These are phyloP conservation scores for Drosophila grimshawi DNA, from an alignment of 1,140 invertebrate species.

Conservation along the genomic window DNA sequence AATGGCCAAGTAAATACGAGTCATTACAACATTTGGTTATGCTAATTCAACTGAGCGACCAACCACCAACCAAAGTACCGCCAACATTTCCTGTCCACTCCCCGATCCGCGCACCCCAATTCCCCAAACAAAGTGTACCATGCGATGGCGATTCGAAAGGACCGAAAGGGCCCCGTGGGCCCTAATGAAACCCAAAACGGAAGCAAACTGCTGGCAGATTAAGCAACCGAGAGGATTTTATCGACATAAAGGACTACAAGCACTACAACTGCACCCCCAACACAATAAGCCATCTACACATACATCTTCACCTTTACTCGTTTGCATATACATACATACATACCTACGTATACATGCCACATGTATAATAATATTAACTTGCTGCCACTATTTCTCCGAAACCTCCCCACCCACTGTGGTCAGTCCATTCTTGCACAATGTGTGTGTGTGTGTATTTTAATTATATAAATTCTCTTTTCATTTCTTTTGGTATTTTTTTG, in stretches of 20 bases:
- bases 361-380: slow-evolving; percentile 30
- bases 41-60: slow-evolving; percentile 62
- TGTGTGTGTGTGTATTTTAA: slow-evolving; percentile 62
- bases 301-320: slow-evolving; percentile 7
- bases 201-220: slow-evolving; percentile 78
- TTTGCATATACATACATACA: slow-evolving; percentile 7
- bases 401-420: slow-evolving; percentile 19
- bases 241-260: slow-evolving; percentile 60
- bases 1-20: slow-evolving; percentile 81
- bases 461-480: slow-evolving; percentile 67
- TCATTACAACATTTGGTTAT: slow-evolving; percentile 81
- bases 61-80: slow-evolving; percentile 31
- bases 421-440: too few species aligned
- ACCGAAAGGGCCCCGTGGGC: slow-evolving; percentile 59
- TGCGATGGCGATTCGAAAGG: slow-evolving; percentile 8
- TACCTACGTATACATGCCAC: slow-evolving; percentile 6
- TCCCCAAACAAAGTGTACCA: slow-evolving; percentile 60
- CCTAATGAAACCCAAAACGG: slow-evolving; percentile 78
- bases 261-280: slow-evolving; percentile 36
- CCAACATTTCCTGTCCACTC: slow-evolving; percentile 48
- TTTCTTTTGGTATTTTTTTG: slow-evolving; percentile 43
- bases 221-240: slow-evolving; percentile 78
- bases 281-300: slow-evolving; percentile 13
- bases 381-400: slow-evolving; percentile 22
- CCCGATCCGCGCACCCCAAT: slow-evolving; percentile 38